Base-by-base conservation (phyloP, 2,888 invertebrate species). In the Ichneumoninae sp. region DNA sequence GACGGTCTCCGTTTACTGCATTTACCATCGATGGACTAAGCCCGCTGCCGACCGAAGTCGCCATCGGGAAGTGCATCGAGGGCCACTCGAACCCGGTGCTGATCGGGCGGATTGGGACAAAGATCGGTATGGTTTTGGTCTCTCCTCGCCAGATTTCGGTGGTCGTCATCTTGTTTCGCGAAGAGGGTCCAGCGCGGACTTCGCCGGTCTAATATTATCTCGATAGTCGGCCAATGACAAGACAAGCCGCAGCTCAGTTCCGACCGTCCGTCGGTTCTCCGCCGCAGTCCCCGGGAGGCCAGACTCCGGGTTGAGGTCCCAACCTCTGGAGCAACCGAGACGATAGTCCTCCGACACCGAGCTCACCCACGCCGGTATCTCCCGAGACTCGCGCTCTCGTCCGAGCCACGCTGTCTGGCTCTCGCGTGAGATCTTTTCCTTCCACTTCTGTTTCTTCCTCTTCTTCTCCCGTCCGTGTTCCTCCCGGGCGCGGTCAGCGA, bases 401-500 rank as follows among this genome's bases (percentile, higher is more conserved):
- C 84, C 79, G 84, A 79, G 81, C 88, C 92, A 90, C 89, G 91
- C 92, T 85, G 92, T 92, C 92, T 92, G 89, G 86, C 66, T 47
- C 82, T 79, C 76, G 66, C 60, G 47, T 74, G 72, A 78, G 44
- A 77, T 33, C 76, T 79, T 66, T 69, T 74, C 62, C 68, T 80
- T 79, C 68, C 65, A 68, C 69, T 50, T 71, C 66, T 57, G 65
- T 65, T 40, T 68, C 50, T 70, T 50, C n/a, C 69, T 74, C 72
- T 60, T 47, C 57, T 36, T 52, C 30, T 62, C 60, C 16, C 30
- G 60, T 62, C 30, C n/a, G 30, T 3, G 5, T 74, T 74, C 68
- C 22, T 44, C 52, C 19, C 74, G 74, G 77, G 71, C 44, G 65
- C 54, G 82, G 52, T 74, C 70, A 13, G 69, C 62, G 50, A 75